phyloP scores from a whole-genome alignment of 2,797 vertebrate species.

The Urophycis tenuis region DNA sequence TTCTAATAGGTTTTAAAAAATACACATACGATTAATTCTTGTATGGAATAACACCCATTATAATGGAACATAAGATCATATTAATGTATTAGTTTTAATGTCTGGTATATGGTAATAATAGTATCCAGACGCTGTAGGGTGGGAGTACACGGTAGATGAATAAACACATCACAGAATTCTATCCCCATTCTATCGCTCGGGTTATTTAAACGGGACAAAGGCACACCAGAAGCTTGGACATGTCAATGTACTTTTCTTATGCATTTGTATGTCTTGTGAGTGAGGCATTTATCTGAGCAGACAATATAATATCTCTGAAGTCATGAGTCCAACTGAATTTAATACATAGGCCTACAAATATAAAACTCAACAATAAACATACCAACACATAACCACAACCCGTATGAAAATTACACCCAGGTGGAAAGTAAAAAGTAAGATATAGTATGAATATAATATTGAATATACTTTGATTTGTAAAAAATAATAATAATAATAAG shows the following conservation, averaged over 20 bases:
- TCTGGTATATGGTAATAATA: background rate
- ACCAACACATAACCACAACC: too few species aligned
- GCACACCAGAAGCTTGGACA: background rate
- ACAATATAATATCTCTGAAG: too few species aligned
- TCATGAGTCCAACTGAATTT: too few species aligned
- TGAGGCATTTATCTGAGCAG: background rate
- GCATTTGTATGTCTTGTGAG: background rate
- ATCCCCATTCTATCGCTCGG: background rate
- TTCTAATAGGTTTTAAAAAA: too few species aligned
- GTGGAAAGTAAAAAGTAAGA: background rate
- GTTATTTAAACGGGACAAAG: background rate
- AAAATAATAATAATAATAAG: too few species aligned
- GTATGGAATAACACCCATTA: too few species aligned
- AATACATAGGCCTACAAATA: too few species aligned
- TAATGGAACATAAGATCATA: too few species aligned
- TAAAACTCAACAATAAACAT: background rate
- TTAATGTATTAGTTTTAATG: background rate
- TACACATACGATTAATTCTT: too few species aligned
- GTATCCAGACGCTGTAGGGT: background rate
- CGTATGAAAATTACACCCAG: conserved; percentile 44
- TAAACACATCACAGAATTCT: background rate
- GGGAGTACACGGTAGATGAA: too few species aligned
- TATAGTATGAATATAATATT: too few species aligned
- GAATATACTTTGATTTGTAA: too few species aligned
- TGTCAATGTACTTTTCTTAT: background rate